Conservation (phyloP, 2,113 vertebrate species). For the Xerus inauris region DNA sequence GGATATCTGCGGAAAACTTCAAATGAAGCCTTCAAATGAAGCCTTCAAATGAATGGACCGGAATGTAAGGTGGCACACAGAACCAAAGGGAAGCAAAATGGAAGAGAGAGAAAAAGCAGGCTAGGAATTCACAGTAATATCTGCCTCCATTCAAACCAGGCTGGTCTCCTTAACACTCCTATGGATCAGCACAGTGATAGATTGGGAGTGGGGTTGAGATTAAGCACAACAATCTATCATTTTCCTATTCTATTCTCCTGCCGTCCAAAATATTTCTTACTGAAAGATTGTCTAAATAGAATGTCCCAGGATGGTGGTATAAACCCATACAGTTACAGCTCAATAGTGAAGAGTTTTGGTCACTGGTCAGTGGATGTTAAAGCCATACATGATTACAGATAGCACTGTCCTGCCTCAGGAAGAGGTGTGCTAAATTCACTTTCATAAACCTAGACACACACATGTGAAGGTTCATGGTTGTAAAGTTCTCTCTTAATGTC, state of each 20-base stretch:
- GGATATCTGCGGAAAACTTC: not conserved
- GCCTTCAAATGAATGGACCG: not conserved
- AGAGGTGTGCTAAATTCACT: not conserved
- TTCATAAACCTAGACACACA: not conserved
- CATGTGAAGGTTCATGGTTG: not conserved
- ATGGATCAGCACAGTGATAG: not conserved
- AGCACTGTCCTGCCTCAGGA: not conserved
- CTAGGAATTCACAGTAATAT: not conserved
- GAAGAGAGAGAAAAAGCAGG: not conserved
- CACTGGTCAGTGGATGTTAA: not conserved
- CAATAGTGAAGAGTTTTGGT: not conserved
- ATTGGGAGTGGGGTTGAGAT: accelerated
- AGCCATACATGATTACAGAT: not conserved
- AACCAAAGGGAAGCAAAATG: not conserved
- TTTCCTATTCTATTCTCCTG: not conserved
- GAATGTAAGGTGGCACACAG: not conserved
- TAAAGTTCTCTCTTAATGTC: not conserved
- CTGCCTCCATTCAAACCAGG: not conserved
- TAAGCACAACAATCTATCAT: not conserved
- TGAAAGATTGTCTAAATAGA: not conserved
- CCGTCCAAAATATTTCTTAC: not conserved
- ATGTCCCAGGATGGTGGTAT: not conserved
- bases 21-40: not conserved
- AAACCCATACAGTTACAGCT: not conserved
- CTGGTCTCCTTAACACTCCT: not conserved